Base-by-base conservation (phyloP, 2,888 invertebrate species). In the Carpatolechia fugitivella region DNA sequence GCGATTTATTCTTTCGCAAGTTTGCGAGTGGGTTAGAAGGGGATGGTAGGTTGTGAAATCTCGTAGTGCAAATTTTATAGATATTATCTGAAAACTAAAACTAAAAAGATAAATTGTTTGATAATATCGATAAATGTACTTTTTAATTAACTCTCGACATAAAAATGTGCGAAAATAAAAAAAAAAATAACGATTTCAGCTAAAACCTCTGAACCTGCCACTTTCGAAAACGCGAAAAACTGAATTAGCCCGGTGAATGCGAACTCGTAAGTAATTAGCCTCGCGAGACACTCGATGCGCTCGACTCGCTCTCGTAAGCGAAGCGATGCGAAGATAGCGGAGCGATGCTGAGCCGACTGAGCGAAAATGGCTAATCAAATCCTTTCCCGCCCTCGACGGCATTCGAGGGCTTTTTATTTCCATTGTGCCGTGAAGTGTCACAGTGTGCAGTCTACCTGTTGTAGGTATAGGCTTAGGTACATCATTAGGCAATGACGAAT, bases 321-420 rank as follows among this genome's bases (percentile, higher is more conserved):
- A 81, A 81, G 79, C 87, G 82, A 66, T 80, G 83, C 80, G 85
- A 88, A 87, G 87, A 85, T 85, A 82, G 80, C 83, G 79, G 70
- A 69, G 78, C 76, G 78, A 81, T 74, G 81, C 68, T 74, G 67
- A 72, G 77, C 80, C 74, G 76, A 78, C 69, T 65, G 82, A 85
- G 84, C 82, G 76, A 85, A 89, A 88, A 86, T 86, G 87, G 85
- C 88, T 90, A 90, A 90, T 90, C 90, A 90, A 90, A 90, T 90
- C 86, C 85, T 84, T 85, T 82, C 78, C 81, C 78, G 78, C 87
- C 78, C 85, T 82, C 83, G 69, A 74, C 83, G 78, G 78, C 61
- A 72, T 83, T 85, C 74, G 73, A 85, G 86, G 67, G 78, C 78
- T 83, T 87, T 87, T 86, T 87, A 85, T 87, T 85, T 79, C 76